Evolutionary conservation across 2,797 vertebrate species (phyloP).

Genomic region (Girardinus metallicus): DNA sequence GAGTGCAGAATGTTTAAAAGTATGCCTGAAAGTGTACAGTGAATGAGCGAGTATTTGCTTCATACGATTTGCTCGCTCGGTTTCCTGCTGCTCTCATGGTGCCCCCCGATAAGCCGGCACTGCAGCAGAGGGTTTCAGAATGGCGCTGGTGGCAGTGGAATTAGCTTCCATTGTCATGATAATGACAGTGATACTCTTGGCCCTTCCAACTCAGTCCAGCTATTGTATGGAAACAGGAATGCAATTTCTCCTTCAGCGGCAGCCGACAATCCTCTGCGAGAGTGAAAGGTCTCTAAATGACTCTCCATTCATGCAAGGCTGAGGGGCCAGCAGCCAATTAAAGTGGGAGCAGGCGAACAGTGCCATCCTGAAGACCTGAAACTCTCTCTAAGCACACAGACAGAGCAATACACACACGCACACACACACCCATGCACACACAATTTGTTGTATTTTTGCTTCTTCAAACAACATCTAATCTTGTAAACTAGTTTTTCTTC

Average conservation of each 20-base stretch:
- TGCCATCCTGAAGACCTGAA: constrained; percentile 64
- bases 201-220: constrained; percentile 79
- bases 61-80: constrained; percentile 36
- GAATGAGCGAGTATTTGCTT: constrained; percentile 45
- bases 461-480: constrained; percentile 56
- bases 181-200: constrained; percentile 85
- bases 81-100: constrained; percentile 76
- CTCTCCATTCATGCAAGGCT: constrained; percentile 82
- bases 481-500: constrained; percentile 46
- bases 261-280: constrained; percentile 81
- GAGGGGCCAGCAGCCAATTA: constrained; percentile 83
- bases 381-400: constrained; percentile 69
- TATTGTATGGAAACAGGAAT: constrained; percentile 85
- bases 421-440: constrained; percentile 33
- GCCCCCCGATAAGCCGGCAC: constrained; percentile 80
- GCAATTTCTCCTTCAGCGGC: constrained; percentile 82
- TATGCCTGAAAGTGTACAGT: constrained; percentile 27
- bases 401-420: constrained; percentile 41
- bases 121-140: constrained; percentile 78
- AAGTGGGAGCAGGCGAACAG: constrained; percentile 77
- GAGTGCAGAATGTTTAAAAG: constrained; percentile 32
- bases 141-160: constrained; percentile 79
- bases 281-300: constrained; percentile 85
- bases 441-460: constrained; percentile 29
- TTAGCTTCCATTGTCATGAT: constrained; percentile 87